Evolutionary conservation across 2,888 invertebrate species (phyloP).

Genomic region (Cerceris ruficornis): DNA sequence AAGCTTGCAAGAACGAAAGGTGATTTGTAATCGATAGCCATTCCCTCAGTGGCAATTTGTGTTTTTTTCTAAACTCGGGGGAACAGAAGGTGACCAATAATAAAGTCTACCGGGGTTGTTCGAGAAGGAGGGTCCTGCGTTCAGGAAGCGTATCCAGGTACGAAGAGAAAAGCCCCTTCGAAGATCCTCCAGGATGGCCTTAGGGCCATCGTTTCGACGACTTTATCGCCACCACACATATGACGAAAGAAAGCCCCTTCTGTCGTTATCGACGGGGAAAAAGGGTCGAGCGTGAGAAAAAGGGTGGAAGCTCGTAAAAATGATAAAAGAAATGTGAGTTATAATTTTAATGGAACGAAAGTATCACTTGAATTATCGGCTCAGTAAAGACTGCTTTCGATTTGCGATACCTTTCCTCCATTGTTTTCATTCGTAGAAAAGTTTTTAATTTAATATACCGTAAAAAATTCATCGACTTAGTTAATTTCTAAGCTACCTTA

Average conservation of each 20-base stretch:
- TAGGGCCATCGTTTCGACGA: constrained; percentile 12
- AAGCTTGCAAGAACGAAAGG: too few species aligned
- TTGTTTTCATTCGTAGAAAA: too few species aligned
- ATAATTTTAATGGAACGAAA: background rate
- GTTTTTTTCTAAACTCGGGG: constrained; percentile 23
- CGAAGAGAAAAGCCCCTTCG: constrained; percentile 38
- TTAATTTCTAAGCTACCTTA: too few species aligned
- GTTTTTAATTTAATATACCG: too few species aligned
- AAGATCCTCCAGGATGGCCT: constrained; percentile 28
- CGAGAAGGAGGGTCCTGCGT: constrained; percentile 36
- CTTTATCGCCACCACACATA: constrained; percentile 42
- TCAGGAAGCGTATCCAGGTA: constrained; percentile 40
- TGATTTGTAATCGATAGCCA: constrained; percentile 7
- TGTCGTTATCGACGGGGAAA: background rate
- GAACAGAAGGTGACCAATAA: constrained; percentile 51
- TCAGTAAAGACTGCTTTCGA: too few species aligned
- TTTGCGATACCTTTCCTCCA: too few species aligned
- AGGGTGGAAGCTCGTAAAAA: background rate
- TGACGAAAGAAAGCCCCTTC: constrained; percentile 4
- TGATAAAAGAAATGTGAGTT: background rate
- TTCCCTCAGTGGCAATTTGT: background rate
- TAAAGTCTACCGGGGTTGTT: constrained; percentile 54
- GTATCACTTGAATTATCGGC: background rate
- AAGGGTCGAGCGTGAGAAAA: background rate
- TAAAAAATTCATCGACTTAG: too few species aligned